Evolutionary conservation across 2,113 vertebrate species (phyloP).

Genomic region (Passer montanus): DNA sequence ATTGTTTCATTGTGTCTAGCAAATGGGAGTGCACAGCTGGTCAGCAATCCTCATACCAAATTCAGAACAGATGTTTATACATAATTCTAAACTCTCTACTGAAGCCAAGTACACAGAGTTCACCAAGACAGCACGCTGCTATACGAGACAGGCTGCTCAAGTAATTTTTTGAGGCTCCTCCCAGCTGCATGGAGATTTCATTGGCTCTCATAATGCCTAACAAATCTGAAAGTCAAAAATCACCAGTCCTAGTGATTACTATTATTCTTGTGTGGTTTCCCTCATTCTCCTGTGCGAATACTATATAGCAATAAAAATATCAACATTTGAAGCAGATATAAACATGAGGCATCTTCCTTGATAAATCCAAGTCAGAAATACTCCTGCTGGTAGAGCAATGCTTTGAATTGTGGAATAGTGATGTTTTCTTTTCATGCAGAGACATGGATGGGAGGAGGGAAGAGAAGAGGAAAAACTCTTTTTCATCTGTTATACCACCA

Average conservation of each 20-base stretch:
- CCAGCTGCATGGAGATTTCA: background rate
- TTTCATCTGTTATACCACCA: background rate
- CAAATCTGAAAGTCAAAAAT: background rate
- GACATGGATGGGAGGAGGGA: background rate
- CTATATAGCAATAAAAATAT: background rate
- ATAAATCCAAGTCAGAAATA: background rate
- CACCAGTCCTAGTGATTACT: background rate
- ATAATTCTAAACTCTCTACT: background rate
- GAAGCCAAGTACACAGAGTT: constrained; percentile 54
- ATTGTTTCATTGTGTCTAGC: background rate
- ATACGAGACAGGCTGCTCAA: background rate
- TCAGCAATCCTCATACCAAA: constrained; percentile 7
- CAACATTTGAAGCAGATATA: background rate
- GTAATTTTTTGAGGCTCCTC: background rate
- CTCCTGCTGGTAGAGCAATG: background rate
- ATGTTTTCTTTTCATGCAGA: background rate
- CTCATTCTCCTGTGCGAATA: background rate
- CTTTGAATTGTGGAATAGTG: background rate
- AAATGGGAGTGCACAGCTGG: background rate
- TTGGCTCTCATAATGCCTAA: background rate
- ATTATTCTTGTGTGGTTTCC: background rate
- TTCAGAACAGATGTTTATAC: constrained; percentile 58
- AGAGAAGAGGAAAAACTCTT: background rate
- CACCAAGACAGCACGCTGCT: background rate
- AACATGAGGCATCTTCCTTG: background rate